These are phyloP conservation scores for Stenchaetothrips biformis DNA, from an alignment of 2,888 invertebrate genomes.

Conservation along the genomic window DNA sequence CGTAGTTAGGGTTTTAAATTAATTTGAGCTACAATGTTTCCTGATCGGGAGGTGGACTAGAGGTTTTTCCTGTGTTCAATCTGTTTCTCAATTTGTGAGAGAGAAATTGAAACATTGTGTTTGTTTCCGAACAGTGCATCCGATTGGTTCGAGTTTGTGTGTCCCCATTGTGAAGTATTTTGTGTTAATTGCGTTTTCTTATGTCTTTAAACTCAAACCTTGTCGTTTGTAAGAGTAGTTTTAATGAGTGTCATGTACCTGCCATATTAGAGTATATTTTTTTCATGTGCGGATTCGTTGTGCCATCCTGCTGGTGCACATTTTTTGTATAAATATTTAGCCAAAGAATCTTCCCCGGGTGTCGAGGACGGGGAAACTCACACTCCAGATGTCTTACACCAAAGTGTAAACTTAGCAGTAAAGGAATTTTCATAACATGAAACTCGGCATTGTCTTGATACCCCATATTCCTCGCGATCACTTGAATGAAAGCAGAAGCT, in stretches of 20 bases:
- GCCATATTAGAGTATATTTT: not conserved
- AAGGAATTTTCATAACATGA: not conserved
- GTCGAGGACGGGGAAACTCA: not conserved
- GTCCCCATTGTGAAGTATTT: not conserved
- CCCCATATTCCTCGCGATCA: not conserved
- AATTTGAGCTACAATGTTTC: not conserved
- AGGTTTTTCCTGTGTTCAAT: no score
- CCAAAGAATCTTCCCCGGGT: constrained; percentile 7
- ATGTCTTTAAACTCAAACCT: not conserved
- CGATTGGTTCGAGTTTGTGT: not conserved
- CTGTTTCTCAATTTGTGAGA: no score
- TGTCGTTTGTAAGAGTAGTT: not conserved
- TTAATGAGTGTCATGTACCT: constrained; percentile 13
- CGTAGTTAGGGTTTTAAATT: not conserved
- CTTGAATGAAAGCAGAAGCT: no score
- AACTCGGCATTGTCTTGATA: not conserved
- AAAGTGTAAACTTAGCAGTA: not conserved
- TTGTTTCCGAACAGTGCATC: not conserved
- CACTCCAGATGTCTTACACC: not conserved
- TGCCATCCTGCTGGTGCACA: not conserved
- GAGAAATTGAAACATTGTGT: not conserved
- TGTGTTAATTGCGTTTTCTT: not conserved
- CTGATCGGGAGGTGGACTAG: not conserved
- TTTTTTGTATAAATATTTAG: constrained; percentile 6
- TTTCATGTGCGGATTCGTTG: not conserved